Percentiles rank a stretch among this genome's conserved stretches.
Conservation (phyloP, 1,140 invertebrate species). For the Heliconius himera region DNA sequence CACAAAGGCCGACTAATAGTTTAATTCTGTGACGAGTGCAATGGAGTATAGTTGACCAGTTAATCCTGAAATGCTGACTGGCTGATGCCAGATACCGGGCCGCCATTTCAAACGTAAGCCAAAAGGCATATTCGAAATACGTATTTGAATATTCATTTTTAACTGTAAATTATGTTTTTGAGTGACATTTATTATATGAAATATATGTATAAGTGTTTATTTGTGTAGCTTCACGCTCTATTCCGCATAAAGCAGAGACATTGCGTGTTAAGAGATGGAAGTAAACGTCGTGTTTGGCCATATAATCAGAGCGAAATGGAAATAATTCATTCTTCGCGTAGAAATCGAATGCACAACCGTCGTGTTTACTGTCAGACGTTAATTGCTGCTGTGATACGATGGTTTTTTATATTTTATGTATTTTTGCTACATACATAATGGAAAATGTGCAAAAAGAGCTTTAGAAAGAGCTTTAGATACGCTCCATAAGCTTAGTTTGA, state of each 20-base stretch:
- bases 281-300: too few relatives aligned
- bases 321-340: too few relatives aligned
- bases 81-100: slow-evolving; percentile 25
- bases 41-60: slow-evolving; percentile 40
- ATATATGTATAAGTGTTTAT: too few relatives aligned
- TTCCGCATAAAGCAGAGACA: too few relatives aligned
- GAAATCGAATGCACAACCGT: too few relatives aligned
- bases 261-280: too few relatives aligned
- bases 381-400: too few relatives aligned
- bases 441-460: not conserved
- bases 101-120: slow-evolving; percentile 3
- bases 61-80: slow-evolving; percentile 59
- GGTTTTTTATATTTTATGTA: too few relatives aligned
- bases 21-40: slow-evolving; percentile 29
- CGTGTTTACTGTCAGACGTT: too few relatives aligned
- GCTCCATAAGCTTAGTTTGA: not conserved
- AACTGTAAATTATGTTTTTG: not conserved
- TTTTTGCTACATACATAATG: not conserved
- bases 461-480: not conserved
- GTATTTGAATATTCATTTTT: slow-evolving; percentile 10
- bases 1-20: slow-evolving; percentile 21
- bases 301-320: too few relatives aligned
- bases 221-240: too few relatives aligned
- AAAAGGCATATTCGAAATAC: not conserved
- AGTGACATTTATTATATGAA: slow-evolving; percentile 4